Evolutionary conservation across 2,888 invertebrate species (phyloP).

Genomic region (Tanypteryx hageni): DNA sequence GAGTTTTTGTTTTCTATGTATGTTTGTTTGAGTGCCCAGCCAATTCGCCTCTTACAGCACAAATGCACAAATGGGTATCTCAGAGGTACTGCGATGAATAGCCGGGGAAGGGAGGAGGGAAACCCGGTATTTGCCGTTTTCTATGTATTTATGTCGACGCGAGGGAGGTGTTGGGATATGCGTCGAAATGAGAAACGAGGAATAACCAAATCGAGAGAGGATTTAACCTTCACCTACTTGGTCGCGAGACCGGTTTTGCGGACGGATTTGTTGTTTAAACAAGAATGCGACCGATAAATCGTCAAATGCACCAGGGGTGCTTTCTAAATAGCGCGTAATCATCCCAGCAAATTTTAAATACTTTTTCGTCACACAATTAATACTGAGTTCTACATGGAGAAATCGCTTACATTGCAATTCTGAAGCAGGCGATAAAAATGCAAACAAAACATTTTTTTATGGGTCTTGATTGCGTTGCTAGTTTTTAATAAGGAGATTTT

Average conservation of each 20-base stretch:
- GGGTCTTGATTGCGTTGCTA: too few species aligned
- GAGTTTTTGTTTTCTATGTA: background rate
- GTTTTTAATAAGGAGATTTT: too few species aligned
- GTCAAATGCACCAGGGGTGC: background rate
- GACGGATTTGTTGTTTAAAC: background rate
- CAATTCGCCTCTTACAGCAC: too few species aligned
- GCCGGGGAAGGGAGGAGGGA: too few species aligned
- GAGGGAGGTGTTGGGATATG: background rate
- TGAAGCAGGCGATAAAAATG: too few species aligned
- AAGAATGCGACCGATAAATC: background rate
- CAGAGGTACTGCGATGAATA: too few species aligned
- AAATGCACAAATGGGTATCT: too few species aligned
- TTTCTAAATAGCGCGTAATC: background rate
- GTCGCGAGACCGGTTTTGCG: background rate
- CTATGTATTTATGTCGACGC: background rate
- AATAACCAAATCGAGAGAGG: background rate
- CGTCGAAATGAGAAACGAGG: background rate
- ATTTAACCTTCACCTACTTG: slow-evolving; percentile 32
- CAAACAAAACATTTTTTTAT: too few species aligned
- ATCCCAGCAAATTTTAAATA: background rate
- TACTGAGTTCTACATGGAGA: too few species aligned
- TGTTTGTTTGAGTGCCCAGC: too few species aligned
- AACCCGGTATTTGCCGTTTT: background rate
- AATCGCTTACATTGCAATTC: too few species aligned
- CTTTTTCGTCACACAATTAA: too few species aligned